Conservation (phyloP, 2,113 vertebrate genomes). For the Notarius quadriscutis region DNA sequence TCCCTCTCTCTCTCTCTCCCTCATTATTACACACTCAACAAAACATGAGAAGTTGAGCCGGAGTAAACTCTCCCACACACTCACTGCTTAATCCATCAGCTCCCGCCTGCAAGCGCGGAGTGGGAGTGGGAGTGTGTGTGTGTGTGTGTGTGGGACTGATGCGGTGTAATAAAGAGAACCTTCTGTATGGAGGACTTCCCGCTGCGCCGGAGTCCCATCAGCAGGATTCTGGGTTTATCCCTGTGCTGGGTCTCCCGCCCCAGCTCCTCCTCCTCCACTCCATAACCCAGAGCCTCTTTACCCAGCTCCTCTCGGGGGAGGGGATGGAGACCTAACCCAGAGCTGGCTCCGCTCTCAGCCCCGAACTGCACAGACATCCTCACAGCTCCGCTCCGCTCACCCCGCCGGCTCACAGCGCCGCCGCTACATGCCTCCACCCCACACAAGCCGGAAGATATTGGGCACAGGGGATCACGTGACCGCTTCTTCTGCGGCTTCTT, state of each 20-base stretch:
- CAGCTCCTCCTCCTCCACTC: conserved; percentile 50
- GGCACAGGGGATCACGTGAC: neutral
- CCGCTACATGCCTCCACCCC: neutral
- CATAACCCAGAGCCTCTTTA: neutral
- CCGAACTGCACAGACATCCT: neutral
- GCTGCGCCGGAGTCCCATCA: conserved; percentile 93
- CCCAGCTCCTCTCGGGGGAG: neutral
- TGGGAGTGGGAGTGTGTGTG: too few relatives aligned
- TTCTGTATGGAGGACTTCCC: conserved; percentile 99
- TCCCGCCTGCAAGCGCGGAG: too few relatives aligned
- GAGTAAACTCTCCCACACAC: too few relatives aligned
- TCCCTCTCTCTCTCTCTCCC: too few relatives aligned
- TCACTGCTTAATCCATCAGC: too few relatives aligned
- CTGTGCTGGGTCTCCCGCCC: conserved; percentile 56
- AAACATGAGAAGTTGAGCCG: too few relatives aligned
- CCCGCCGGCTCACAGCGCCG: neutral
- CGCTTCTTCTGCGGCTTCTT: neutral
- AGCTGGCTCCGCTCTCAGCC: neutral
- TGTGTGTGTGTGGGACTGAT: too few relatives aligned
- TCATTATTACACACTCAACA: too few relatives aligned
- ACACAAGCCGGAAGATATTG: conserved; percentile 43
- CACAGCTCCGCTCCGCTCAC: neutral
- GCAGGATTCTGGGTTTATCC: conserved; percentile 89
- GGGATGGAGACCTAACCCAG: neutral
- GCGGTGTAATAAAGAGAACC: conserved; percentile 56